Percentiles rank a stretch among this genome's conserved stretches.
These are phyloP conservation scores for Cyanoliseus patagonus DNA, from an alignment of 2,113 vertebrate genomes.

Conservation along the genomic window DNA sequence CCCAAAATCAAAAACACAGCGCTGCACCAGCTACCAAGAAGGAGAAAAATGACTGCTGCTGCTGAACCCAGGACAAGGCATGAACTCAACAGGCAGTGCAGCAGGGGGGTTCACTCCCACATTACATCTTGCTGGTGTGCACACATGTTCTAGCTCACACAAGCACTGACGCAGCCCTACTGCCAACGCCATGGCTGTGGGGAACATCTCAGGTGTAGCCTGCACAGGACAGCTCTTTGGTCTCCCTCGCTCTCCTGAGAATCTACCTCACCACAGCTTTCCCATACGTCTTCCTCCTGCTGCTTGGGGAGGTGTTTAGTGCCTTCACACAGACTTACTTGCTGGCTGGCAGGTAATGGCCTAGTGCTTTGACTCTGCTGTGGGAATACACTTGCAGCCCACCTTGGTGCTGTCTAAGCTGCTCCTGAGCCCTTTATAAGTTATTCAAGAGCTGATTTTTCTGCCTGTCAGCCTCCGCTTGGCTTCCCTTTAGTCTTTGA, in stretches of 20 bases:
- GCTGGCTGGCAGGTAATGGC: neutral
- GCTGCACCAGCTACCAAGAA: too few species aligned
- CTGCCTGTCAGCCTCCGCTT: neutral
- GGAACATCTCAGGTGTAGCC: neutral
- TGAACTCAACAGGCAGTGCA: neutral
- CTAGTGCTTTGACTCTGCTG: neutral
- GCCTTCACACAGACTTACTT: neutral
- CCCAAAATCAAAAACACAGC: too few species aligned
- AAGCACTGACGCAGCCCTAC: neutral
- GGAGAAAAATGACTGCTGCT: too few species aligned
- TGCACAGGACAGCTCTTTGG: neutral
- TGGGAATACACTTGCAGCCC: neutral
- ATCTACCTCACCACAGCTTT: neutral
- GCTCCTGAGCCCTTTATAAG: neutral
- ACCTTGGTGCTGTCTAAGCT: neutral
- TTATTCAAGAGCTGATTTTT: neutral
- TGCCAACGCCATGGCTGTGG: neutral
- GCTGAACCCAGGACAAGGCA: too few species aligned
- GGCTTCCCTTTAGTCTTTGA: neutral
- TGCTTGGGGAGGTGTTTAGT: neutral
- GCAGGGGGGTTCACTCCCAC: accelerated
- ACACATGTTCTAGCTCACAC: neutral
- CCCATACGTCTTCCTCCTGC: neutral
- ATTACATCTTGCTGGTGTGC: neutral
- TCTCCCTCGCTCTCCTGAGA: neutral